Percentiles rank a stretch among this genome's conserved stretches.
phyloP scores from a whole-genome alignment of 2,888 invertebrate genomes.

The Dasypogon diadema region DNA sequence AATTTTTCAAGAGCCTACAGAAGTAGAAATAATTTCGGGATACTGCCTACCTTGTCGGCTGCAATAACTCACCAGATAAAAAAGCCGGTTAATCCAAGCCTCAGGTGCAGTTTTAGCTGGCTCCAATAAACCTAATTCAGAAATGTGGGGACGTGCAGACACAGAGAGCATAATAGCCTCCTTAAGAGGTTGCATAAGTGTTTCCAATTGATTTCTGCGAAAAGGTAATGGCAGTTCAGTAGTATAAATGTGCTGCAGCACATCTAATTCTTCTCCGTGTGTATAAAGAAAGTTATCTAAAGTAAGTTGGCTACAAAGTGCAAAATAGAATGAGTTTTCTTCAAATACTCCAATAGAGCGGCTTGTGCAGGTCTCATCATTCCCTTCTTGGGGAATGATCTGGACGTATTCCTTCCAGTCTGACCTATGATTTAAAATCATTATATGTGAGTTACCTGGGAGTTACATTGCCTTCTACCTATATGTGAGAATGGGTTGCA shows the following conservation, averaged over 20 bases:
- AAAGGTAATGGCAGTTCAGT: not conserved
- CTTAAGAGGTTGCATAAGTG: not conserved
- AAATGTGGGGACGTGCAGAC: not conserved
- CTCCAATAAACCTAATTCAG: not conserved
- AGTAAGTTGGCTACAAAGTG: not conserved
- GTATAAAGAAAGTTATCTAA: slow-evolving; percentile 7
- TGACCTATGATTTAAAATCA: too few relatives aligned
- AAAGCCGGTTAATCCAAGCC: slow-evolving; percentile 5
- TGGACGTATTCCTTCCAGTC: slow-evolving; percentile 1
- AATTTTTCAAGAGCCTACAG: slow-evolving; percentile 12
- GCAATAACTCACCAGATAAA: not conserved
- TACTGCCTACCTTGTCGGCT: too few relatives aligned
- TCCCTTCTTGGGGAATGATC: not conserved
- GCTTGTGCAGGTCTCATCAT: not conserved
- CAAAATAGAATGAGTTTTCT: not conserved
- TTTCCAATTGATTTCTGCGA: not conserved
- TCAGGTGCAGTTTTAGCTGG: not conserved
- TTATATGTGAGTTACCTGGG: not conserved
- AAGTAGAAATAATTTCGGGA: too few relatives aligned
- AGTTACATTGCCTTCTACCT: too few relatives aligned
- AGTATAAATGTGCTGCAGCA: not conserved
- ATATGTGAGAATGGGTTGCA: slow-evolving; percentile 1
- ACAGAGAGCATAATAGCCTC: not conserved
- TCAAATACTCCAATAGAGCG: not conserved
- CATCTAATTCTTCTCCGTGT: slow-evolving; percentile 12